Evolutionary conservation across 2,113 vertebrate species (phyloP).

Genomic region (Oenanthe oenanthe): DNA sequence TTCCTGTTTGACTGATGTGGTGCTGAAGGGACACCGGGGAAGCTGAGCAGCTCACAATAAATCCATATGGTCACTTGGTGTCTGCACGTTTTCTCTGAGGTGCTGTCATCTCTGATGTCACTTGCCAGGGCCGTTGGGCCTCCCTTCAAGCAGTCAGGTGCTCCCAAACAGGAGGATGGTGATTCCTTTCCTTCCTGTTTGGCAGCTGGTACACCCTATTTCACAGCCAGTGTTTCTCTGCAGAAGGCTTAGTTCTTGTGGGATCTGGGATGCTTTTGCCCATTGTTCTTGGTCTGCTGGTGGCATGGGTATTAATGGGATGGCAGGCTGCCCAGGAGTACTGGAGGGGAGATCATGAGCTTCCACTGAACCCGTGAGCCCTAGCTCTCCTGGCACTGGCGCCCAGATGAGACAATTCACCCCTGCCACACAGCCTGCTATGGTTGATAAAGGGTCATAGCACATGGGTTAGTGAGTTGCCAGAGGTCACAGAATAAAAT

Average conservation of each 20-base stretch:
- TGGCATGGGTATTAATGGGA: neutral
- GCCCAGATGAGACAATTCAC: neutral
- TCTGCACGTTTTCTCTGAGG: neutral
- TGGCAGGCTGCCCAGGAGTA: neutral
- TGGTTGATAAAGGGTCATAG: neutral
- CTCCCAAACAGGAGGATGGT: neutral
- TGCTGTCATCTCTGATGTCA: neutral
- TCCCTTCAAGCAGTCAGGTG: neutral
- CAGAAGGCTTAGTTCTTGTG: neutral
- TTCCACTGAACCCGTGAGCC: accelerated
- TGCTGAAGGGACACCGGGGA: neutral
- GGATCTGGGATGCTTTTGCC: neutral
- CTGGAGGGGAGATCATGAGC: neutral
- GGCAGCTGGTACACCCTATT: neutral
- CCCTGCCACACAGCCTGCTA: neutral
- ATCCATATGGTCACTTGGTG: neutral
- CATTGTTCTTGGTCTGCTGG: neutral
- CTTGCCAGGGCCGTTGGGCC: accelerated
- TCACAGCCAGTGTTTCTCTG: neutral
- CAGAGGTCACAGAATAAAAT: neutral
- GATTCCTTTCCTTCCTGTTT: neutral
- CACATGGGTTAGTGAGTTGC: neutral
- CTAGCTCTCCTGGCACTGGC: neutral
- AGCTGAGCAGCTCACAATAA: neutral
- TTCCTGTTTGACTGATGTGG: accelerated